These are phyloP conservation scores for Casuarius casuarius DNA, from an alignment of 2,113 vertebrate species.

Conservation along the genomic window DNA sequence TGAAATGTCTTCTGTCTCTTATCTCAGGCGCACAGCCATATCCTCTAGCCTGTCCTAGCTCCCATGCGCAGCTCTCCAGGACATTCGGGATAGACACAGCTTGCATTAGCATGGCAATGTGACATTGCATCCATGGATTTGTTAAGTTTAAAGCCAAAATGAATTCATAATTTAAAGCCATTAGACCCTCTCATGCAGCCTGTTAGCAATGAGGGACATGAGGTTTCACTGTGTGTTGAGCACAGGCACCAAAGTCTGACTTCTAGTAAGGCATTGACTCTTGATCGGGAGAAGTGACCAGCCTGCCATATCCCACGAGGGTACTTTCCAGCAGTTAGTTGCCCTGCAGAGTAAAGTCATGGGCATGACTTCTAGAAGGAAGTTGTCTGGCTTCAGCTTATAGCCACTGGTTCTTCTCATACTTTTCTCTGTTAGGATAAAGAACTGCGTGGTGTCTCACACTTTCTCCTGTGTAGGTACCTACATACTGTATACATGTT, in stretches of 20 bases:
- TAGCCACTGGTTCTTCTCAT: neutral
- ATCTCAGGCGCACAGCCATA: neutral
- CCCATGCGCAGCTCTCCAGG: neutral
- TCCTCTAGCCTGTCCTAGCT: neutral
- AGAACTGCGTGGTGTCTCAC: rapidly evolving
- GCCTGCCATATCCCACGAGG: neutral
- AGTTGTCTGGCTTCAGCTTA: neutral
- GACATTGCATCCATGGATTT: rapidly evolving
- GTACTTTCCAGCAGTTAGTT: neutral
- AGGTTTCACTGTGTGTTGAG: neutral
- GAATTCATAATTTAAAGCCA: neutral
- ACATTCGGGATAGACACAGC: neutral
- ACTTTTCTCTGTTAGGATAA: neutral
- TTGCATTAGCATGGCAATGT: neutral
- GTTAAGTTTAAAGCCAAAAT: neutral
- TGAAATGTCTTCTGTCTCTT: neutral
- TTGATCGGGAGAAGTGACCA: neutral
- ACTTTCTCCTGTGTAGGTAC: neutral
- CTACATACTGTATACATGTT: neutral
- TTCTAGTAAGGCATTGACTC: neutral
- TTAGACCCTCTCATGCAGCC: neutral
- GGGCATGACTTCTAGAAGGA: neutral
- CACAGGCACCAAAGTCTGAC: neutral
- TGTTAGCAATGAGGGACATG: neutral
- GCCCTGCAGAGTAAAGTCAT: neutral